Evolutionary conservation across 2,888 invertebrate genomes (phyloP), one percentile per base, ranked within the genome.

Genomic region (Liopterus haemorrhoidalis): DNA sequence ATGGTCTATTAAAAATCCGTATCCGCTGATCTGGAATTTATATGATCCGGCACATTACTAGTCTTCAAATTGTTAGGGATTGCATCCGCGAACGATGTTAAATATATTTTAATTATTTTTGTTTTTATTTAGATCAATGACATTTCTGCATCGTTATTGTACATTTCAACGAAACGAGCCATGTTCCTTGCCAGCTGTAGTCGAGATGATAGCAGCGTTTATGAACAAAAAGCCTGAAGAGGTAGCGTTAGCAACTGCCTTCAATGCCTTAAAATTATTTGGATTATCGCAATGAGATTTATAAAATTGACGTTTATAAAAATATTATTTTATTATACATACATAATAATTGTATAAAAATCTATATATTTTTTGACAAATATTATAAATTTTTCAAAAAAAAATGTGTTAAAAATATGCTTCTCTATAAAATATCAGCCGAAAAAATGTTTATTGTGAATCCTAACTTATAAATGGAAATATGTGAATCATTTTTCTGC

Each of bases 131-230:
- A 82, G 83, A 63, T 87, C 88, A 24, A 77, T 83, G 74, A 82
- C 77, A 54, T 88, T 85, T 69, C 74, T 89, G 59, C 84, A 87
- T 64, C 79, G 92, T 55, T 92, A 93, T 70, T 93, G 93, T 70
- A 91, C 92, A 51, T 94, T 94, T 72, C 92, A 94, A 71, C 79
- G 95, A 56, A 95, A 95, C 69, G 95, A 95, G 71, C 95, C 95
- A 0, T 94, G 94, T 69, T 88, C 92, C 31, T 70, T 95, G 54
- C 91, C 94, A 6, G 90, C 90, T 30, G 84, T 92, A 40, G 88
- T 93, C 32, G 95, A 95, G 70, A 82, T 95, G 78, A 83, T 92
- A 52, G 91, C 93, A n/a, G 91, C 90, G 14, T 90, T 92, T 67
- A 82, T 91, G 72, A 80, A 80, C 40, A 84, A 82, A 64, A 81